phyloP scores from a whole-genome alignment of 1,140 invertebrate genomes.

The Coptotermes formosanus region DNA sequence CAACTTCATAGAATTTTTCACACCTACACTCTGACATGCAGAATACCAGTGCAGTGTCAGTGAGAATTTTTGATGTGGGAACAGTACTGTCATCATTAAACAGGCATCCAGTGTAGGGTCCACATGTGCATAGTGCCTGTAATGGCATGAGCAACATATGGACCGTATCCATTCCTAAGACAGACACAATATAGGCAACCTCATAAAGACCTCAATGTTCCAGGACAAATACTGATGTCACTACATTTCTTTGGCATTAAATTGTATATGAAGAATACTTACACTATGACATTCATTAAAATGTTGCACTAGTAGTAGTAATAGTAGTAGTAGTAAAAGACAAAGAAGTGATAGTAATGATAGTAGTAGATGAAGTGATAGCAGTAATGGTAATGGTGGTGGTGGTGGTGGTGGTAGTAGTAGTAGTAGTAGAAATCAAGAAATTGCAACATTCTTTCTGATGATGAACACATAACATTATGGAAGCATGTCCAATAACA shows the following conservation, averaged over 20 bases:
- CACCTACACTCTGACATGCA: too few species aligned
- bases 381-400: not conserved
- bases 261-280: not conserved
- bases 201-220: not conserved
- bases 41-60: too few species aligned
- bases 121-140: too few species aligned
- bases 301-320: not conserved
- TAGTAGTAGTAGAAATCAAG: not conserved
- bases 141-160: too few species aligned
- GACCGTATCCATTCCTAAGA: too few species aligned
- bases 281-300: constrained; percentile 9
- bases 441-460: not conserved
- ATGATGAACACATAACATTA: not conserved
- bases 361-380: not conserved
- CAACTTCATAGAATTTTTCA: too few species aligned
- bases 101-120: too few species aligned
- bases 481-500: constrained; percentile 7
- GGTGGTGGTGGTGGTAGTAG: not conserved
- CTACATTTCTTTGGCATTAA: constrained; percentile 14
- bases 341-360: not conserved
- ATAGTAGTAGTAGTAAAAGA: not conserved
- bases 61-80: too few species aligned
- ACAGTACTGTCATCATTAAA: too few species aligned
- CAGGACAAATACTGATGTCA: constrained; percentile 7
- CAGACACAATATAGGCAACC: too few species aligned